Conservation (phyloP, 2,797 vertebrate species). For the Myotis pilosus region DNA sequence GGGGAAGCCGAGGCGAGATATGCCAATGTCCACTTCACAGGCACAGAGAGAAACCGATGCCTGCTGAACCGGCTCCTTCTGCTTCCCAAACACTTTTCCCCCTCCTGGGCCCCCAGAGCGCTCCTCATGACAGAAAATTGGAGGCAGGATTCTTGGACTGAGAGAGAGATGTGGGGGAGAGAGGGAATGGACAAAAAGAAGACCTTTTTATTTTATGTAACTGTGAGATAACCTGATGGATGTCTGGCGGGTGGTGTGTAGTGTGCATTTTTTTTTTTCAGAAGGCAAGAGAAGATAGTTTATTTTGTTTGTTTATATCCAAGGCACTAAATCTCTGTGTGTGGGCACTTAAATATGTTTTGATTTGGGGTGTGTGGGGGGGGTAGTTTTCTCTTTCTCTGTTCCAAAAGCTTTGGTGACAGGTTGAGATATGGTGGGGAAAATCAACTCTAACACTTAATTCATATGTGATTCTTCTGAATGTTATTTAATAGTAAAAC, state of each 20-base stretch:
- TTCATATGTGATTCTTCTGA: slow-evolving; percentile 31
- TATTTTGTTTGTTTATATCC: slow-evolving; percentile 54
- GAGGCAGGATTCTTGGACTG: slow-evolving; percentile 63
- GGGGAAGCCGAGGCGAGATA: slow-evolving; percentile 84
- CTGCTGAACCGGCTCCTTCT: slow-evolving; percentile 74
- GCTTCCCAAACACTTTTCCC: slow-evolving; percentile 60
- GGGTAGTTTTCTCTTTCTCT: background rate
- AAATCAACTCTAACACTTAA: slow-evolving; percentile 28
- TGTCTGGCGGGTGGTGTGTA: background rate
- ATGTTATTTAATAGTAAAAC: slow-evolving; percentile 74
- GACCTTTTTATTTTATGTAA: slow-evolving; percentile 72
- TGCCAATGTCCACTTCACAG: slow-evolving; percentile 87
- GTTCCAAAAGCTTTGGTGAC: slow-evolving; percentile 59
- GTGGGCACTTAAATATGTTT: background rate
- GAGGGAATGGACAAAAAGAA: slow-evolving; percentile 55
- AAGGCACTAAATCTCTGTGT: slow-evolving; percentile 31
- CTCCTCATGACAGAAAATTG: slow-evolving; percentile 79
- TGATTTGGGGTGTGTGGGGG: background rate
- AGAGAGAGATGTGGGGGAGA: background rate
- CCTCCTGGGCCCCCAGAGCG: slow-evolving; percentile 58
- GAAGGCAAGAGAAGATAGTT: background rate
- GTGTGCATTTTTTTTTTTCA: slow-evolving; percentile 28
- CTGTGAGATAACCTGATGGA: slow-evolving; percentile 57
- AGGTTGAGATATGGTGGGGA: slow-evolving; percentile 50
- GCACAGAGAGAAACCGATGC: slow-evolving; percentile 81